Conservation (phyloP, 2,113 vertebrate genomes). For the Pachycephala philippinensis region DNA sequence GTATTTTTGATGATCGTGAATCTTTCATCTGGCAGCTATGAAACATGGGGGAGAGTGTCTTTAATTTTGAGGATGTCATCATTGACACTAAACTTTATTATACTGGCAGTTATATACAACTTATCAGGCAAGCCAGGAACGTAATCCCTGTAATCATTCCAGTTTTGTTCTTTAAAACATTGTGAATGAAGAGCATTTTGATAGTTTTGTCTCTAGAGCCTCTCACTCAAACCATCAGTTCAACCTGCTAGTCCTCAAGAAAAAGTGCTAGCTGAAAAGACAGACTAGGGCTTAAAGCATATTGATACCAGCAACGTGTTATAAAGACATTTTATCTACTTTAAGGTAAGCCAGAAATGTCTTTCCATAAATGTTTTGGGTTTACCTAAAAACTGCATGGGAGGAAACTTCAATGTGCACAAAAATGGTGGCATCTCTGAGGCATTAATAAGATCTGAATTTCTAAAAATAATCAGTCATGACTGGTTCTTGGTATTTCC, state of each 20-base stretch:
- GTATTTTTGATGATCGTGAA: rapidly evolving
- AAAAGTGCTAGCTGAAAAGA: background rate
- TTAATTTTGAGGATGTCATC: background rate
- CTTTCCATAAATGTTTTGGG: background rate
- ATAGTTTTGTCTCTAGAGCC: background rate
- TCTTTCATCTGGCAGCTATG: background rate
- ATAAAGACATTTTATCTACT: background rate
- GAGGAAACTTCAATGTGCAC: background rate
- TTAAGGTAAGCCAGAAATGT: background rate
- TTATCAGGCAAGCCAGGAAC: background rate
- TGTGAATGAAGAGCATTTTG: background rate
- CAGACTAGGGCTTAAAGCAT: background rate
- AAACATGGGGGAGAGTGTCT: background rate
- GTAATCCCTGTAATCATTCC: background rate
- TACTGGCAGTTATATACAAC: background rate
- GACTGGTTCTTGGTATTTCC: background rate
- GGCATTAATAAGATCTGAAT: background rate
- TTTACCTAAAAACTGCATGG: background rate
- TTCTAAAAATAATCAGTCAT: background rate
- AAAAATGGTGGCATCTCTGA: background rate
- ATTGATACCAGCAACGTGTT: background rate
- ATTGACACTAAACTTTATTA: background rate
- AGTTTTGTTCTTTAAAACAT: background rate
- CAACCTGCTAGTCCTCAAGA: background rate
- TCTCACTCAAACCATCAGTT: background rate